Conservation (phyloP, 2,797 vertebrate genomes). For the Lacerta bilineata region DNA sequence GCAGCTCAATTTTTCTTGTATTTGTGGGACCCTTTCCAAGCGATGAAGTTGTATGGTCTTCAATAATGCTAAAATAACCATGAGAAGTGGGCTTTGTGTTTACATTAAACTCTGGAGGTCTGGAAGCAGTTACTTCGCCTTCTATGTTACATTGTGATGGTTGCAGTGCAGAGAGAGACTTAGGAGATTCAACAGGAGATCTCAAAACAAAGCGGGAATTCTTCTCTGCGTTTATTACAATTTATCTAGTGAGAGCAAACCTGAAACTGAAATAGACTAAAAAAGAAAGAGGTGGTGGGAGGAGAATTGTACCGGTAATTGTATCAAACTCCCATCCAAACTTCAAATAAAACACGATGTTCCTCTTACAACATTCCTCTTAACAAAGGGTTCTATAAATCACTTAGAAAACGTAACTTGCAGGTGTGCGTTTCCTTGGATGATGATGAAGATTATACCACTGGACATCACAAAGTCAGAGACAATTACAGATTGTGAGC, state of each 20-base stretch:
- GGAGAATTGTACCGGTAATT: too few relatives aligned
- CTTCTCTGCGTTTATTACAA: not conserved
- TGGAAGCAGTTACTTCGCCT: not conserved
- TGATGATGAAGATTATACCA: not conserved
- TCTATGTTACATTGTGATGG: not conserved
- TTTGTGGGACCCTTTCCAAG: not conserved
- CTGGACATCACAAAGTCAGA: not conserved
- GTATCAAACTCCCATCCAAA: not conserved
- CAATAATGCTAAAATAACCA: not conserved
- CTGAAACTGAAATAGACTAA: not conserved
- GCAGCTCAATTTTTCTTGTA: not conserved
- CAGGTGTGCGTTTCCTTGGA: not conserved
- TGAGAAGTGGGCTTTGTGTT: not conserved
- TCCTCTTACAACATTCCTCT: not conserved
- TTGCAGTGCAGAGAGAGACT: not conserved
- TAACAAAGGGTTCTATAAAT: not conserved
- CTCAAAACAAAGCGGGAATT: not conserved
- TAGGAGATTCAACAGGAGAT: conserved; percentile 4
- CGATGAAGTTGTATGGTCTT: not conserved
- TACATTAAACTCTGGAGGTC: conserved; percentile 8
- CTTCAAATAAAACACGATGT: not conserved
- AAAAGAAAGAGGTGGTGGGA: too few relatives aligned
- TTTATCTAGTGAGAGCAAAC: not conserved
- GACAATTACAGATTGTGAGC: not conserved
- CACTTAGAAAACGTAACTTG: not conserved